phyloP scores from a whole-genome alignment of 2,888 invertebrate genomes.

The Tortricodes alternella region DNA sequence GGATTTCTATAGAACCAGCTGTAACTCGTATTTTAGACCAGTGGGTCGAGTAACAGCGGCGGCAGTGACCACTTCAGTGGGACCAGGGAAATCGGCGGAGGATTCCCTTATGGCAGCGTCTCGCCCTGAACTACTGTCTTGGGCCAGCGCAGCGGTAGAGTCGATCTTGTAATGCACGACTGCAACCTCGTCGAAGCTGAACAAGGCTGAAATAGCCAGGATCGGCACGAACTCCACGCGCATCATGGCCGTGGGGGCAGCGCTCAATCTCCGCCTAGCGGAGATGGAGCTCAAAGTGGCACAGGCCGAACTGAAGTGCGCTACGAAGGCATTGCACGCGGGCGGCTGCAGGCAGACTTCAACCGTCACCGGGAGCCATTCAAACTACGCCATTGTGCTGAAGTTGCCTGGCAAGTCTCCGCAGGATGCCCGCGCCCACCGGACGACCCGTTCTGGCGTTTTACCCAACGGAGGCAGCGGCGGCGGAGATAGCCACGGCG shows the following conservation, averaged over 20 bases:
- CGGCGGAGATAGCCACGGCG: neutral
- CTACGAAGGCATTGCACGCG: neutral
- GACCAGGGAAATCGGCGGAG: too few relatives aligned
- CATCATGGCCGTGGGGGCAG: neutral
- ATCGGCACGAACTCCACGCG: too few relatives aligned
- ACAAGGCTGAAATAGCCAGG: neutral
- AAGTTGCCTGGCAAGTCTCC: neutral
- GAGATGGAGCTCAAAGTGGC: neutral
- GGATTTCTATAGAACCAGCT: neutral
- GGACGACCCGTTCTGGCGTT: constrained; percentile 26
- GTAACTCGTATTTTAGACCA: neutral
- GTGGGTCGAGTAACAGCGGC: neutral
- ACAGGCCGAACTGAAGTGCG: accelerated
- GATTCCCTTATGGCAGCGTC: too few relatives aligned
- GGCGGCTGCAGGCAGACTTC: accelerated
- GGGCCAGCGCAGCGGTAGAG: too few relatives aligned
- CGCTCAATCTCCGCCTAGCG: neutral
- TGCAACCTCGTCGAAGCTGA: neutral
- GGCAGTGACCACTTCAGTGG: too few relatives aligned
- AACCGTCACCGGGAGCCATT: accelerated
- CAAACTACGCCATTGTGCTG: neutral
- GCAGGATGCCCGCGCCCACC: neutral
- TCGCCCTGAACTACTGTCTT: too few relatives aligned
- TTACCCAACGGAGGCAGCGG: constrained; percentile 7
- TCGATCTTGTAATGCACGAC: neutral